Conservation (phyloP, 2,797 vertebrate species). For the Rhabdomys pumilio region DNA sequence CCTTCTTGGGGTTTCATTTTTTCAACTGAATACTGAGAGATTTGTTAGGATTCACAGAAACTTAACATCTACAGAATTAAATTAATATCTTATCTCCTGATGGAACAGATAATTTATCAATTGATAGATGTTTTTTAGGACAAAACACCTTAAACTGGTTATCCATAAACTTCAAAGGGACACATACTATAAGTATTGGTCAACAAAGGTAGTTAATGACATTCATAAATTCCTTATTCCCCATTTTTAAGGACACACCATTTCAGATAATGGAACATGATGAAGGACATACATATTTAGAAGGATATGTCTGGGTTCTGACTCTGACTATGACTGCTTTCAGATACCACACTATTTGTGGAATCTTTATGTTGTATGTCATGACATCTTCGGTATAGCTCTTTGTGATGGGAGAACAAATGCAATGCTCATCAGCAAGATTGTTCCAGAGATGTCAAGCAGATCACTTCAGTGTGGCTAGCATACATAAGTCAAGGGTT, state of each 20-base stretch:
- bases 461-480: background rate
- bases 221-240: background rate
- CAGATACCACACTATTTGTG: background rate
- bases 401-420: background rate
- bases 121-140: background rate
- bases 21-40: background rate
- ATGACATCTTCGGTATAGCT: background rate
- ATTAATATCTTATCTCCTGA: background rate
- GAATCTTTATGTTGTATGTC: background rate
- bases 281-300: background rate
- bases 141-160: background rate
- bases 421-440: background rate
- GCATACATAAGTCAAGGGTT: background rate
- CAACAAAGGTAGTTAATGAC: background rate
- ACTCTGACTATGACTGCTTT: background rate
- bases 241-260: background rate
- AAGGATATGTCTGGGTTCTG: background rate
- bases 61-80: conserved; percentile 3
- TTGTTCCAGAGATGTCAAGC: background rate
- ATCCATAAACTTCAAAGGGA: background rate
- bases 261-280: background rate
- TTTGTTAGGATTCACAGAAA: background rate
- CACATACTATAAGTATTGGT: background rate
- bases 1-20: background rate
- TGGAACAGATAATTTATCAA: background rate